A percentile compares a stretch with the other conserved stretches of the same genome.
phyloP scores from a whole-genome alignment of 2,113 vertebrate species.

The Reinhardtius hippoglossoides region DNA sequence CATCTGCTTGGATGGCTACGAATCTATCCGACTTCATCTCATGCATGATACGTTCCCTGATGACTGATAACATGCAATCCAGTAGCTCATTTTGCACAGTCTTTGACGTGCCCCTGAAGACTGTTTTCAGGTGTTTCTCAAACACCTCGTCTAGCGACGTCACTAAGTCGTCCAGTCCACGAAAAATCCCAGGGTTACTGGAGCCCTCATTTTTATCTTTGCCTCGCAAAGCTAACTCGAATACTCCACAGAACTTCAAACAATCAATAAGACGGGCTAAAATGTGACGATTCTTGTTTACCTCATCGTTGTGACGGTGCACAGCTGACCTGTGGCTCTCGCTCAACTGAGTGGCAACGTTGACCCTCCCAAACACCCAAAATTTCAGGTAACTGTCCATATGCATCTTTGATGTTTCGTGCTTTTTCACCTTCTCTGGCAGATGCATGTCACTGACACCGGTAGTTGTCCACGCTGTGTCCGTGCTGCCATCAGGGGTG shows the following conservation, averaged over 20 bases:
- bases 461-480: not conserved
- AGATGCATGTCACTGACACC: too few relatives aligned
- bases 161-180: constrained; percentile 29
- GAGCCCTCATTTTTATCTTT: not conserved
- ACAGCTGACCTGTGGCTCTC: too few relatives aligned
- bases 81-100: not conserved
- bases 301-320: not conserved
- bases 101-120: not conserved
- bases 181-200: constrained; percentile 22
- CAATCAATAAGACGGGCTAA: not conserved
- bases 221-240: too few relatives aligned
- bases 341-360: too few relatives aligned
- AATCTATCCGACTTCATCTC: not conserved
- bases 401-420: too few relatives aligned
- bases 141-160: constrained; percentile 18
- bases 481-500: not conserved
- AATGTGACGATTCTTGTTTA: not conserved
- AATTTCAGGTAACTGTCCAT: too few relatives aligned
- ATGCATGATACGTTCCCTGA: not conserved
- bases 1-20: not conserved
- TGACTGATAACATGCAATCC: not conserved
- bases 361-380: too few relatives aligned
- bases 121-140: not conserved
- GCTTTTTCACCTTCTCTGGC: too few relatives aligned
- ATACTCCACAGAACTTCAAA: not conserved